Conservation (phyloP, 2,113 vertebrate species). For the Dromas ardeola region DNA sequence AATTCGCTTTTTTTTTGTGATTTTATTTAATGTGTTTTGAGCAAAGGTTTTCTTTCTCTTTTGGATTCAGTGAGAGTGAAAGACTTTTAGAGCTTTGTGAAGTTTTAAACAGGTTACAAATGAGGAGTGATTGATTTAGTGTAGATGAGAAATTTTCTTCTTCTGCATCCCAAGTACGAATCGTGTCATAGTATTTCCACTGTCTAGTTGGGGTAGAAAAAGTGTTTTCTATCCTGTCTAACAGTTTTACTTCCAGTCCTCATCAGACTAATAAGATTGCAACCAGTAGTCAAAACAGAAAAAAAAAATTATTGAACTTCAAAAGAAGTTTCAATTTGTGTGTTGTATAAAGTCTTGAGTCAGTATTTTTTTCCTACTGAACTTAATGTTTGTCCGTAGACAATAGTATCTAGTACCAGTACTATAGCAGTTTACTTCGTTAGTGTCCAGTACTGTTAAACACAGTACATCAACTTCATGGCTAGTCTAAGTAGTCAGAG, state of each 20-base stretch:
- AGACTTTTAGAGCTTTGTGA: background rate
- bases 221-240: background rate
- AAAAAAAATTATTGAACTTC: background rate
- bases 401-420: background rate
- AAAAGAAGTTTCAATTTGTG: background rate
- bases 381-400: background rate
- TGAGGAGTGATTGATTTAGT: background rate
- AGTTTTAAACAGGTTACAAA: background rate
- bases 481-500: background rate
- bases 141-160: background rate
- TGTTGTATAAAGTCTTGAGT: background rate
- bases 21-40: background rate
- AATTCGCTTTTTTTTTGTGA: background rate
- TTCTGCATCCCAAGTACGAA: background rate
- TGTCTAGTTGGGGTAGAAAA: background rate
- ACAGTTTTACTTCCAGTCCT: background rate
- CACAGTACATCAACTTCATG: background rate
- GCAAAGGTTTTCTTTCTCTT: background rate
- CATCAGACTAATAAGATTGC: background rate
- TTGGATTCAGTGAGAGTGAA: background rate
- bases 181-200: background rate
- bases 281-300: background rate
- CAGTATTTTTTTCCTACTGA: background rate
- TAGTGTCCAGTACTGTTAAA: background rate
- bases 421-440: background rate